A percentile compares a stretch with the other conserved stretches of the same genome.
phyloP scores from a whole-genome alignment of 1,140 invertebrate species.

The Trichogramma pretiosum region DNA sequence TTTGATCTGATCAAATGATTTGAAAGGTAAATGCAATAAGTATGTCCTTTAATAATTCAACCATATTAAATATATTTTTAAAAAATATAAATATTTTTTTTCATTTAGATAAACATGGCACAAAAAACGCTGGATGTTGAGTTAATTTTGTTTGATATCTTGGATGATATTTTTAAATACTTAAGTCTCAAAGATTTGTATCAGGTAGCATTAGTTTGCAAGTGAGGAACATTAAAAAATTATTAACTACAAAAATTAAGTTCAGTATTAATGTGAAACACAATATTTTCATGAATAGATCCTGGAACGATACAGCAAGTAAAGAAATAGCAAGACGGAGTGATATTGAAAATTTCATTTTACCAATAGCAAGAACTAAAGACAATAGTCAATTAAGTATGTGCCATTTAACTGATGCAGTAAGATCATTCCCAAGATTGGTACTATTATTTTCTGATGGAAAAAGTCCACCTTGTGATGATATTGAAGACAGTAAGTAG shows the following conservation, averaged over 20 bases:
- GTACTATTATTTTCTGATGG: not conserved
- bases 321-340: not conserved
- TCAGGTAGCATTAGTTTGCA: not conserved
- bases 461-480: not conserved
- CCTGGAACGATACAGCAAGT: not conserved
- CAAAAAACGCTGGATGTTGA: no score
- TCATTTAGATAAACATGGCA: no score
- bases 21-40: no score
- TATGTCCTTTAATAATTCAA: no score
- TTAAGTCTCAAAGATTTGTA: no score
- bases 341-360: no score
- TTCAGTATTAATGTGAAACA: no score
- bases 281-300: no score
- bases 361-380: not conserved
- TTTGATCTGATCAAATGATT: no score
- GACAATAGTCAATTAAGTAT: not conserved
- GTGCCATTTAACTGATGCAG: not conserved
- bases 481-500: not conserved
- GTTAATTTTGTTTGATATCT: not conserved
- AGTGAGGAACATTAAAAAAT: not conserved
- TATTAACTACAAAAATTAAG: not conserved
- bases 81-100: no score
- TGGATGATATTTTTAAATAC: not conserved
- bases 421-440: not conserved
- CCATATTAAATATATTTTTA: no score